Base-by-base conservation (phyloP, 2,797 vertebrate genomes). In the Tadarida brasiliensis region DNA sequence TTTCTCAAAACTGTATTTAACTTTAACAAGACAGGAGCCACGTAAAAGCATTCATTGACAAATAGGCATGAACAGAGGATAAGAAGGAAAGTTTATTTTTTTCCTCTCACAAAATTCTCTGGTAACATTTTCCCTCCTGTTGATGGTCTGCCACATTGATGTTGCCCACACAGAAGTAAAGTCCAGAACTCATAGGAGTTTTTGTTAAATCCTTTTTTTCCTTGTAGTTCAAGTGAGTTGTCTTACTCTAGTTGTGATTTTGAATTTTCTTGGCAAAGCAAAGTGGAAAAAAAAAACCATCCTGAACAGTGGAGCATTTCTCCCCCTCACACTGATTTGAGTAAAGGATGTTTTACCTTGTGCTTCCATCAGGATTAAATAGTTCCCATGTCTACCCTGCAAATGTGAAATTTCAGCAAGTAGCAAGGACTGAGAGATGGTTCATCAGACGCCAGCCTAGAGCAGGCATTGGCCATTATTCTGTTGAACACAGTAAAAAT, bases 211-310 rank as follows among this genome's bases (percentile, higher is more conserved):
- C 20, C 14, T 81, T 49, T 10, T 7, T 80, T 94, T 89, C 57
- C 84, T 91, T 85, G 92, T 71, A 90, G 81, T 73, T 76, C 56
- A 81, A 91, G 67, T 81, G 70, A 96, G 70, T 65, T 65, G 74
- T 87, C 67, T 47, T 49, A 67, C 54, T 90, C 44, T 97, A 91
- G 39, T 78, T 76, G 30, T 89, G 76, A 74, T 90, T 91, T 89
- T 57, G 74, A 87, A 71, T 54, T 82, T 94, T 85, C 61, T 80
- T 87, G 80, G 35, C 65, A 83, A 90, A 90, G 35, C 47, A 80
- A 49, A 71, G 20, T 1, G 1, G 3, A 20, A 4, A 16, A 67
- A 76, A 54, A 57, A 15, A 12, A 2, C 20, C 49, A 87, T n/a
- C 11, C 65, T 73, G 54, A 67, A 71, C 70, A 91, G 51, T 56